These are phyloP conservation scores for Rhyacichthys aspro DNA, from an alignment of 2,797 vertebrate genomes.

Conservation along the genomic window DNA sequence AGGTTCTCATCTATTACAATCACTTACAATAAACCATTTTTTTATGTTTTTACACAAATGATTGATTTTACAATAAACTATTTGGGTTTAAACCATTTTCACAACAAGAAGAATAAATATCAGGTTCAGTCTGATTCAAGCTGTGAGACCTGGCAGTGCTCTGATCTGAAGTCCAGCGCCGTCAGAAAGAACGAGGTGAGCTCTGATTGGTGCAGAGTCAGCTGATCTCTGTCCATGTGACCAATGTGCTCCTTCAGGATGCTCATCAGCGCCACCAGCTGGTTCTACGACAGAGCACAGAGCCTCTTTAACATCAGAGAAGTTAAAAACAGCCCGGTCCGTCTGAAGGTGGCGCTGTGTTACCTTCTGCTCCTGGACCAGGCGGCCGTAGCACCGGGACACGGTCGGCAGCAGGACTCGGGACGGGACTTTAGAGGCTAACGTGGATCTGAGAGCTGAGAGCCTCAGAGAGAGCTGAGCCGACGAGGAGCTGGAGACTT, in stretches of 20 bases:
- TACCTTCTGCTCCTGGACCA: constrained; percentile 83
- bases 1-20: no score
- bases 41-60: no score
- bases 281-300: constrained; percentile 68
- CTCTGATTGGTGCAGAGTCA: constrained; percentile 88
- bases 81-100: no score
- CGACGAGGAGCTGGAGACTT: constrained; percentile 71
- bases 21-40: no score
- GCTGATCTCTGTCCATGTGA: constrained; percentile 87
- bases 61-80: no score
- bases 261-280: constrained; percentile 85
- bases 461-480: constrained; percentile 83
- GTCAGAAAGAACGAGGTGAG: constrained; percentile 90
- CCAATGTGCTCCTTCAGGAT: constrained; percentile 89
- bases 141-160: constrained; percentile 86
- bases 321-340: no score
- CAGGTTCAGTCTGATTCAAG: no score
- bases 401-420: constrained; percentile 89
- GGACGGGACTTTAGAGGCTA: constrained; percentile 86
- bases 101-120: no score
- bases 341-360: not conserved
- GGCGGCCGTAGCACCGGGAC: constrained; percentile 80
- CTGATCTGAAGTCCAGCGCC: constrained; percentile 87
- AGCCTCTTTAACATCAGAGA: not conserved
- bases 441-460: constrained; percentile 80